Evolutionary conservation across 2,113 vertebrate species (phyloP).

Genomic region (Tricholaema leucomelas): DNA sequence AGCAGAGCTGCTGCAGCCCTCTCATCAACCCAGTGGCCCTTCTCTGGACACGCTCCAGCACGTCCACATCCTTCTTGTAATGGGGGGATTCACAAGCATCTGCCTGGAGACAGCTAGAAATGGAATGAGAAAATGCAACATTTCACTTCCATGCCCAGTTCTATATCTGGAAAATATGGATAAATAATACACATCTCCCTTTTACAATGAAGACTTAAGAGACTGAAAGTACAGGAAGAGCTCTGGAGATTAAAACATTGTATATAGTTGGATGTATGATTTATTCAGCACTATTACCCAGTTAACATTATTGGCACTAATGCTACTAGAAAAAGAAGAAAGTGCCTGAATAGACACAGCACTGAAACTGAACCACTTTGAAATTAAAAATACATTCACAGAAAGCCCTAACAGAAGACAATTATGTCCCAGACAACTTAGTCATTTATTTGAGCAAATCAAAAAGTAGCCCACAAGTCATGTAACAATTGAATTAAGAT

Average conservation of each 20-base stretch:
- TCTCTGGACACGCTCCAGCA: no score
- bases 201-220: not conserved
- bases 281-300: not conserved
- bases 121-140: not conserved
- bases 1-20: no score
- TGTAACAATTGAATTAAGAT: slow-evolving; percentile 55
- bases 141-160: not conserved
- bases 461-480: slow-evolving; percentile 26
- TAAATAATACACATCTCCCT: not conserved
- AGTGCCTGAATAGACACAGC: not conserved
- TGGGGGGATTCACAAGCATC: not conserved
- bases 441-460: not conserved
- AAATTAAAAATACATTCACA: slow-evolving; percentile 50
- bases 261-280: not conserved
- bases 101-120: not conserved
- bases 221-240: not conserved
- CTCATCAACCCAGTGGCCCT: no score
- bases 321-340: not conserved
- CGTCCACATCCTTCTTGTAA: no score
- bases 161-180: not conserved
- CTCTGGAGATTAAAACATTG: not conserved
- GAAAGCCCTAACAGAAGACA: slow-evolving; percentile 12
- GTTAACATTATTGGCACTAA: not conserved
- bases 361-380: not conserved
- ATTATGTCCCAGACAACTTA: not conserved